These are phyloP conservation scores for Pleuronectes platessa DNA, from an alignment of 2,113 vertebrate genomes.

Conservation along the genomic window DNA sequence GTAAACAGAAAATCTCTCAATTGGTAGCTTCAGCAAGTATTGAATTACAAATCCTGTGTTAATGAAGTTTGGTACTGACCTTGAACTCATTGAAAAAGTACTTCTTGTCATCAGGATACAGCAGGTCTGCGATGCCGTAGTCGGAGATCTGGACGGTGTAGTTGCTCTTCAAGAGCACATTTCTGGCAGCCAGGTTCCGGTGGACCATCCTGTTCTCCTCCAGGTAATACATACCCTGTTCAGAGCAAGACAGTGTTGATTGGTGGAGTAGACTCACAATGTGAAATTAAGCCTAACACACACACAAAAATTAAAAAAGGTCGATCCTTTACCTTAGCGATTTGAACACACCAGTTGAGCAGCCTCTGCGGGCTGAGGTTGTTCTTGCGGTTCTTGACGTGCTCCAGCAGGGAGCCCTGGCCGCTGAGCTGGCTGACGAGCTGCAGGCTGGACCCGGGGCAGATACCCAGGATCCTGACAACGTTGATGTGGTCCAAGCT, in stretches of 20 bases:
- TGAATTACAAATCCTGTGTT: neutral
- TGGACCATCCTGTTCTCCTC: conserved; percentile 95
- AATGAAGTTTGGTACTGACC: conserved; percentile 71
- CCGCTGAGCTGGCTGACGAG: conserved; percentile 89
- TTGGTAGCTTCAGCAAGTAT: neutral
- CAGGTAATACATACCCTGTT: conserved; percentile 95
- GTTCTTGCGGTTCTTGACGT: conserved; percentile 86
- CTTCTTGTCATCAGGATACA: conserved; percentile 94
- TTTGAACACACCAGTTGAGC: conserved; percentile 97
- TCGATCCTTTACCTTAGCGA: conserved; percentile 89
- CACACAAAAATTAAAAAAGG: neutral
- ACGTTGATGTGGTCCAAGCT: conserved; percentile 91
- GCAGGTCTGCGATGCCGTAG: conserved; percentile 91
- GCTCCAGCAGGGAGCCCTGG: conserved; percentile 90
- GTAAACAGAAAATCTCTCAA: neutral
- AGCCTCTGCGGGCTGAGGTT: conserved; percentile 87
- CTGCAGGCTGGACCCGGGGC: conserved; percentile 88
- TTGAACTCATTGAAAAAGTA: conserved; percentile 90
- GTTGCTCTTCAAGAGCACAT: conserved; percentile 86
- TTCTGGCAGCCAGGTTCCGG: conserved; percentile 89
- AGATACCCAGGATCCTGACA: conserved; percentile 89
- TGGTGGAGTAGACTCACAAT: neutral
- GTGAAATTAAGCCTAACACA: neutral
- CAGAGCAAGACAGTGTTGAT: neutral
- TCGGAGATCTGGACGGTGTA: conserved; percentile 93